Base-by-base conservation (phyloP, 2,113 vertebrate species). In the Arenaria interpres region DNA sequence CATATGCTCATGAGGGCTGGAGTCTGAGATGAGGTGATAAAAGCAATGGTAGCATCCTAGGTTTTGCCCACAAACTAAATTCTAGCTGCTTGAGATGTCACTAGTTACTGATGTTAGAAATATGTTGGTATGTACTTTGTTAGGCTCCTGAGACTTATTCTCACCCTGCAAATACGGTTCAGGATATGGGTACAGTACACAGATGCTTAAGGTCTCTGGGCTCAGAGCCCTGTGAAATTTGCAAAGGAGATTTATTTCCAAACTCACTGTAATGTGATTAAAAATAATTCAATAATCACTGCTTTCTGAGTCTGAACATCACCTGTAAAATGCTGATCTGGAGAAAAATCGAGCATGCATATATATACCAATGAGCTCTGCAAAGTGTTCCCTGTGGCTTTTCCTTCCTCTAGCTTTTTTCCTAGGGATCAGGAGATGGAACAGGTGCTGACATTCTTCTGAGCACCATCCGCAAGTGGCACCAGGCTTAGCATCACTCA, bases 341-440 rank as follows among this genome's bases (percentile, higher is more conserved):
- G 19, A 20, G 7, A 30, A 90, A 59, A 85, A 53, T 33, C 0
- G 0, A 46, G 14, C 3, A 4, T 17, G 18, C 28, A 10, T 50
- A 45, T 33, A 32, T 15, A 69, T 2, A 51, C 15, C 46, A 71
- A 14, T 28, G 50, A 66, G 11, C 10, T 76, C 39, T 69, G 45
- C 12, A 80, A 48, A 69, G 6, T 39, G 30, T 62, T 76, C 45
- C 13, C 12, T 20, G 5, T 32, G 28, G 15, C 2, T 76, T 83
- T 90, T 75, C 27, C 14, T 94, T 85, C 23, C 53, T 64, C 5
- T n/a, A 33, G 2, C 4, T 45, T 69, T 73, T 69, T 79, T 88
- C 21, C 1, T 6, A 62, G 13, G 33, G 2, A 41, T 92, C 24
- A 77, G 59, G 24, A 80, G 28, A 28, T 37, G 28, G 59, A 89